phyloP scores from a whole-genome alignment of 2,888 invertebrate species.

The Melanotus villosus region DNA sequence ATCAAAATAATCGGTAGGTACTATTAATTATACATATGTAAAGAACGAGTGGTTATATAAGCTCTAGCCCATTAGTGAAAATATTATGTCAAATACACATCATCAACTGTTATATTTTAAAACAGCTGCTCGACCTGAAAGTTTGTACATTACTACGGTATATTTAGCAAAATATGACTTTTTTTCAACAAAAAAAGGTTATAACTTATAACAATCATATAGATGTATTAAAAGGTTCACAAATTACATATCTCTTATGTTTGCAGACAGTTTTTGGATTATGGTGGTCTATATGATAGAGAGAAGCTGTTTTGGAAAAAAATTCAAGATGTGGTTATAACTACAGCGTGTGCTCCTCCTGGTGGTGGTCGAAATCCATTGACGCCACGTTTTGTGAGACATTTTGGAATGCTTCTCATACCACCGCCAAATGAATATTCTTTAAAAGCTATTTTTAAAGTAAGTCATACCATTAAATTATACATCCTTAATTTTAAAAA shows the following conservation, averaged over 20 bases:
- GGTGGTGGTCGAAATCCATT: conserved; percentile 92
- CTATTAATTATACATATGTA: too few relatives aligned
- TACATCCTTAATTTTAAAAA: too few relatives aligned
- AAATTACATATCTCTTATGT: too few relatives aligned
- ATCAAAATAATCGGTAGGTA: too few relatives aligned
- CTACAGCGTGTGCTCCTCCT: conserved; percentile 90
- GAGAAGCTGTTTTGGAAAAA: conserved; percentile 92
- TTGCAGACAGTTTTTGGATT: conserved; percentile 80
- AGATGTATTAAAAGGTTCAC: too few relatives aligned
- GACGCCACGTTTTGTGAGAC: conserved; percentile 87
- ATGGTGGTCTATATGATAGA: conserved; percentile 88
- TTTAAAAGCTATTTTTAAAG: conserved; percentile 84
- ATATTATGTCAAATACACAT: not conserved
- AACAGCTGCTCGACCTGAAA: too few relatives aligned
- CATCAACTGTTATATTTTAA: conserved; percentile 1
- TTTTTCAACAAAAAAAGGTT: conserved; percentile 92
- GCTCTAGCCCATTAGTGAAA: too few relatives aligned
- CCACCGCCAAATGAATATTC: conserved; percentile 85
- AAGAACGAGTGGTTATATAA: too few relatives aligned
- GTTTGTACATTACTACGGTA: conserved; percentile 82
- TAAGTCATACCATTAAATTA: too few relatives aligned
- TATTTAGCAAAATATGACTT: conserved; percentile 89
- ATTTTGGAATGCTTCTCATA: conserved; percentile 89
- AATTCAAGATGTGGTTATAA: conserved; percentile 85
- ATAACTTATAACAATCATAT: too few relatives aligned